A percentile compares a stretch with the other conserved stretches of the same genome.
phyloP scores from a whole-genome alignment of 2,797 vertebrate genomes.

The Hipposideros larvatus region DNA sequence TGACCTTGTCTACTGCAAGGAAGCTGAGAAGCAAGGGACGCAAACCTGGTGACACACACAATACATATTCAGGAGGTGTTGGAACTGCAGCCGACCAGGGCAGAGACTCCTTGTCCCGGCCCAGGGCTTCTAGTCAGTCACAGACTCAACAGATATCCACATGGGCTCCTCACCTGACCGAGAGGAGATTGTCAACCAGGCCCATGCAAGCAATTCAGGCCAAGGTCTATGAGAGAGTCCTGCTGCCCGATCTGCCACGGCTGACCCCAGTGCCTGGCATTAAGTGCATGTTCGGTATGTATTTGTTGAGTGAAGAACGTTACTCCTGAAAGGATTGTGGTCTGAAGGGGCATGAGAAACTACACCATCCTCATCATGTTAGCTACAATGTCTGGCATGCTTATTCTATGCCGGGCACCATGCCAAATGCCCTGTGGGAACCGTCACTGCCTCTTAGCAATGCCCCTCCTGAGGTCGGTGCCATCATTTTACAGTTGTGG shows the following conservation, averaged over 20 bases:
- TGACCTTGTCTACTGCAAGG: not conserved
- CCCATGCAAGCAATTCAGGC: not conserved
- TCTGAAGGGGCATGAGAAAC: not conserved
- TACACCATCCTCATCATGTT: not conserved
- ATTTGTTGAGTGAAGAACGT: not conserved
- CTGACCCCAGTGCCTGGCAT: too few relatives aligned
- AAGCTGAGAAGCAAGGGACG: not conserved
- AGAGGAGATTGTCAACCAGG: not conserved
- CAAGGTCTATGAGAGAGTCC: not conserved
- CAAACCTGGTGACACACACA: not conserved
- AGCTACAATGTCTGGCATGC: fast-evolving
- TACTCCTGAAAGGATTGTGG: not conserved
- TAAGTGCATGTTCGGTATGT: not conserved
- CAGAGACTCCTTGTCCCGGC: not conserved
- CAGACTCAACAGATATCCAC: not conserved
- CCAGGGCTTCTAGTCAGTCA: not conserved
- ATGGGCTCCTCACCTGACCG: not conserved
- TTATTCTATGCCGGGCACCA: not conserved
- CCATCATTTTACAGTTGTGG: not conserved
- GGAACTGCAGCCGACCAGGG: not conserved
- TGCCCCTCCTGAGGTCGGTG: not conserved
- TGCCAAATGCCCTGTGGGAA: not conserved
- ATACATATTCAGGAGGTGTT: not conserved
- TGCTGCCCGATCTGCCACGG: not conserved
- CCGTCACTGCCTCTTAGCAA: not conserved